Conservation (phyloP, 2,113 vertebrate genomes). For the Triplophysa dalaica region DNA sequence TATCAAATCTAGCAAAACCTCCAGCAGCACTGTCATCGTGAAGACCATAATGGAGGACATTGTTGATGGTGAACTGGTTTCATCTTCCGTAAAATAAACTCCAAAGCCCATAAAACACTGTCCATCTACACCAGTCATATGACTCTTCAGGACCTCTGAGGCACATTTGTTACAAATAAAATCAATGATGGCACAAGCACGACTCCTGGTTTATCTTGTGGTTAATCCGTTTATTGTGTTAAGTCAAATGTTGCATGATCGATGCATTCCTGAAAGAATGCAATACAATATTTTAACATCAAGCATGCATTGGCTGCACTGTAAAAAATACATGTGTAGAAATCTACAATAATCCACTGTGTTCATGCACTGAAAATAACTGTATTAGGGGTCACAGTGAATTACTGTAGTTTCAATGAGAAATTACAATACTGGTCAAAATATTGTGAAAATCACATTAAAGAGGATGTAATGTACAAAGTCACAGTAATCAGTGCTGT, state of each 20-base stretch:
- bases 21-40: conserved; percentile 39
- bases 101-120: not conserved
- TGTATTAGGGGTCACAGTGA: too few relatives aligned
- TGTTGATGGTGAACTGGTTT: conserved; percentile 63
- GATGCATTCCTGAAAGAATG: not conserved
- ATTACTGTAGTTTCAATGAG: too few relatives aligned
- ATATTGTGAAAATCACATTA: too few relatives aligned
- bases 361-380: too few relatives aligned
- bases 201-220: not conserved
- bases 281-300: too few relatives aligned
- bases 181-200: not conserved
- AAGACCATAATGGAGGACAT: conserved; percentile 65
- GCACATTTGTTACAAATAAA: conserved; percentile 13
- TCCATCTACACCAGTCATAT: not conserved
- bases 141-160: not conserved
- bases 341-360: too few relatives aligned
- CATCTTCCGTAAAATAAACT: conserved; percentile 30
- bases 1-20: not conserved
- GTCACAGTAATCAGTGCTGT: too few relatives aligned
- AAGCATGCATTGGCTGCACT: too few relatives aligned
- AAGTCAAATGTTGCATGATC: not conserved
- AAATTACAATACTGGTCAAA: too few relatives aligned
- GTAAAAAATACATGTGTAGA: too few relatives aligned
- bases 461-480: too few relatives aligned
- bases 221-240: not conserved